A percentile compares a stretch with the other conserved stretches of the same genome.
Conservation (phyloP, 30 jellyfish, hydroid and myxozoan genomes). For the Turritopsis rubra region DNA sequence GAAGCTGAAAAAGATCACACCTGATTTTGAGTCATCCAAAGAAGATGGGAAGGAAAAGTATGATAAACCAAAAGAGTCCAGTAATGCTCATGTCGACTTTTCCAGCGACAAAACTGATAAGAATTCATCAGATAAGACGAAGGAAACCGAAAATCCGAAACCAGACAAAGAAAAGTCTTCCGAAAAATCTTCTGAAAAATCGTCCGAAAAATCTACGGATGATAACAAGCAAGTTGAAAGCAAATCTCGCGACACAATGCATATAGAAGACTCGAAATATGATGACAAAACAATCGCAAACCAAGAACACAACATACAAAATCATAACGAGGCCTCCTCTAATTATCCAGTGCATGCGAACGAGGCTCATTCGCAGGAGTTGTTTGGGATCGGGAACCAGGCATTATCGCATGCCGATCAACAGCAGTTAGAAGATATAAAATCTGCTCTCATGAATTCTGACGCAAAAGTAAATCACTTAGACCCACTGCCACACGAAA, state of each 20-base stretch:
- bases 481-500: background rate
- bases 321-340: background rate
- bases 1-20: background rate
- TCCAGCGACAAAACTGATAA: background rate
- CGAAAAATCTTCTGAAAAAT: background rate
- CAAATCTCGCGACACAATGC: background rate
- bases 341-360: conserved; percentile 10
- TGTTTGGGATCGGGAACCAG: background rate
- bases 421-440: conserved; percentile 25
- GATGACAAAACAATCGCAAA: too few species aligned
- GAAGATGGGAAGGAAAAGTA: background rate
- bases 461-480: background rate
- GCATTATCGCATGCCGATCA: conserved; percentile 10
- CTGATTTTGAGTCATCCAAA: conserved; percentile 3
- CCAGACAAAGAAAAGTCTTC: background rate
- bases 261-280: background rate
- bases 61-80: background rate
- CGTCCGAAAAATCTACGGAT: background rate
- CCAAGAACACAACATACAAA: background rate
- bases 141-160: conserved; percentile 1
- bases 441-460: conserved; percentile 28
- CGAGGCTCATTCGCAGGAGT: conserved; percentile 15
- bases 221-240: background rate
- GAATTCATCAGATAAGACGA: conserved; percentile 3
- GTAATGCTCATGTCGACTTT: background rate